A percentile compares a stretch with the other conserved stretches of the same genome.
Evolutionary conservation across 2,888 invertebrate genomes (phyloP).

Genomic region (Eudemis profundana): DNA sequence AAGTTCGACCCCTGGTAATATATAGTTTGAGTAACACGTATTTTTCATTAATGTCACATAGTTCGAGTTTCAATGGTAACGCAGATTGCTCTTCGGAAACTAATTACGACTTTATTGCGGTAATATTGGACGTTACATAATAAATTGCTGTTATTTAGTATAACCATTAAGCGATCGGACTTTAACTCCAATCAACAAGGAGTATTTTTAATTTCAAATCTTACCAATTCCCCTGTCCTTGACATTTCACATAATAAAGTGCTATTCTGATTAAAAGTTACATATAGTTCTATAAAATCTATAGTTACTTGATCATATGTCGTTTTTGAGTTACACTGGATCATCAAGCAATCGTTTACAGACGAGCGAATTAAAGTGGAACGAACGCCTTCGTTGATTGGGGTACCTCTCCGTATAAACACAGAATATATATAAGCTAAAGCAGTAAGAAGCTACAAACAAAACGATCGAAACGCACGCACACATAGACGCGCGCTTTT

Average conservation of each 20-base stretch:
- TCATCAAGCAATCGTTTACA: too few species aligned
- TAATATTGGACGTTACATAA: constrained; percentile 17
- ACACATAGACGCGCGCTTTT: too few species aligned
- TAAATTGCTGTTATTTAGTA: constrained; percentile 35
- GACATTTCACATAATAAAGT: too few species aligned
- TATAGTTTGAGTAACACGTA: too few species aligned
- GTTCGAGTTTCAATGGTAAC: constrained; percentile 18
- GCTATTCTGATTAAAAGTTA: too few species aligned
- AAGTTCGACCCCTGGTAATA: too few species aligned
- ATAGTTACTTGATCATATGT: too few species aligned
- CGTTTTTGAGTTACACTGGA: background rate
- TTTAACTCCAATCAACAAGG: constrained; percentile 1
- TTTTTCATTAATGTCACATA: background rate
- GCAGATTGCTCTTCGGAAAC: background rate
- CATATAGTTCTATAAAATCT: background rate
- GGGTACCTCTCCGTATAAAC: background rate
- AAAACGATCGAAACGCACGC: too few species aligned
- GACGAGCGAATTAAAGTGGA: too few species aligned
- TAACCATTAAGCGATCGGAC: constrained; percentile 14
- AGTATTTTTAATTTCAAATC: background rate
- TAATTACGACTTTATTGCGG: constrained; percentile 25
- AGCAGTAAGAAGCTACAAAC: too few species aligned
- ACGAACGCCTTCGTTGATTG: constrained; percentile 13
- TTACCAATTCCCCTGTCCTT: too few species aligned
- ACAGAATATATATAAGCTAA: too few species aligned